phyloP scores from a whole-genome alignment of 2,797 vertebrate species.

The Galagoides demidoff region DNA sequence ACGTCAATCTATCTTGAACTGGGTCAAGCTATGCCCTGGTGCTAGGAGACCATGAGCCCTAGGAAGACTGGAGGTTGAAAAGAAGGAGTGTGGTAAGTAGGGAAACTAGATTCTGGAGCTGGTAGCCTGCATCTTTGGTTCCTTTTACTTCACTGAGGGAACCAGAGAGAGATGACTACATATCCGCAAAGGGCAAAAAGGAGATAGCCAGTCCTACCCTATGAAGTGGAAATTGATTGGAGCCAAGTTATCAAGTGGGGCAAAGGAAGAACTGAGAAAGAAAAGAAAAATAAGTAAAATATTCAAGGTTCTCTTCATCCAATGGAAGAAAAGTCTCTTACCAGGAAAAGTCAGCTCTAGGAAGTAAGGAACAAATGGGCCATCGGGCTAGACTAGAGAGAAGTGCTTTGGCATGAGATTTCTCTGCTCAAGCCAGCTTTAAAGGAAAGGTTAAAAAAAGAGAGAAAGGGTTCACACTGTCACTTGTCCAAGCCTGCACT shows the following conservation, averaged over 20 bases:
- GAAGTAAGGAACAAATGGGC: neutral
- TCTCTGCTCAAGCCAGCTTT: neutral
- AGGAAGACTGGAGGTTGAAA: neutral
- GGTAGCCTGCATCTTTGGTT: neutral
- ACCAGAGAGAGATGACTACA: neutral
- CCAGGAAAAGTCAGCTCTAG: neutral
- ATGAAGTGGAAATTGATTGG: neutral
- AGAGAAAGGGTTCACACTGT: neutral
- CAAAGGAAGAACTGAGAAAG: constrained; percentile 22
- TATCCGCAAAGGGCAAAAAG: neutral
- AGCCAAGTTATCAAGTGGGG: neutral
- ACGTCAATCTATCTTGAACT: neutral
- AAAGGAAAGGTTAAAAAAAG: neutral
- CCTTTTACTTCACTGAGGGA: neutral
- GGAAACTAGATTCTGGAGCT: neutral
- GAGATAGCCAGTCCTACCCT: neutral
- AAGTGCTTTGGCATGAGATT: neutral
- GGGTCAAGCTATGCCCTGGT: neutral
- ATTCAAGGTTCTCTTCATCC: neutral
- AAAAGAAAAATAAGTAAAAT: neutral
- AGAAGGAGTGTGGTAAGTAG: neutral
- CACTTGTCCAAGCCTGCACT: neutral
- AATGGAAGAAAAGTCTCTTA: neutral
- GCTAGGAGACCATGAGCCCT: neutral
- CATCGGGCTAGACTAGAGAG: neutral